phyloP scores from a whole-genome alignment of 2,797 vertebrate genomes.

The Discoglossus pictus region DNA sequence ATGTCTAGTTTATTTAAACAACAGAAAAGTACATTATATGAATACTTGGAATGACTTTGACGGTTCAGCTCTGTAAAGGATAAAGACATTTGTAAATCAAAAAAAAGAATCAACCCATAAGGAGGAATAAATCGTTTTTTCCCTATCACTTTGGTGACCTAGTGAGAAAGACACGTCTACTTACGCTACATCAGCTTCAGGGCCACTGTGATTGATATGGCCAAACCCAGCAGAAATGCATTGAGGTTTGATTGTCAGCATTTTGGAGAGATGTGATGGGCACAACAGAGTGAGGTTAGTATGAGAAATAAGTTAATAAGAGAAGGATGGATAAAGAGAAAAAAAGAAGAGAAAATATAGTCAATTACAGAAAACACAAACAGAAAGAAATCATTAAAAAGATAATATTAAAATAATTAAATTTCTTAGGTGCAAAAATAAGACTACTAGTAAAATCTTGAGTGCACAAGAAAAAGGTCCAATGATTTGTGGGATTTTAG shows the following conservation, averaged over 20 bases:
- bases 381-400: too few relatives aligned
- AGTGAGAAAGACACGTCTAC: constrained; percentile 61
- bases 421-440: too few relatives aligned
- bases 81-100: constrained; percentile 8
- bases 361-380: constrained; percentile 66
- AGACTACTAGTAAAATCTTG: constrained; percentile 18
- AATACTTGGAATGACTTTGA: constrained; percentile 37
- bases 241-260: constrained; percentile 58
- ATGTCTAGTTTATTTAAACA: not conserved
- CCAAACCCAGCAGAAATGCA: constrained; percentile 60
- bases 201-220: constrained; percentile 71
- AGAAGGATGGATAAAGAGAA: constrained; percentile 53
- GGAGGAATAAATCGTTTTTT: constrained; percentile 14
- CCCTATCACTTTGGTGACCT: constrained; percentile 22
- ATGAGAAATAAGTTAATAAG: constrained; percentile 54
- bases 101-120: constrained; percentile 27
- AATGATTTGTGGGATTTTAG: constrained; percentile 5
- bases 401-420: not conserved
- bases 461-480: constrained; percentile 14
- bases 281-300: constrained; percentile 60
- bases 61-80: constrained; percentile 6
- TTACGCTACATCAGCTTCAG: constrained; percentile 77
- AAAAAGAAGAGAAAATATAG: constrained; percentile 60
- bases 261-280: constrained; percentile 60
- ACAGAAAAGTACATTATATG: constrained; percentile 1